A percentile compares a stretch with the other conserved stretches of the same genome.
Evolutionary conservation across 2,797 vertebrate genomes (phyloP).

Genomic region (Mergus octosetaceus): DNA sequence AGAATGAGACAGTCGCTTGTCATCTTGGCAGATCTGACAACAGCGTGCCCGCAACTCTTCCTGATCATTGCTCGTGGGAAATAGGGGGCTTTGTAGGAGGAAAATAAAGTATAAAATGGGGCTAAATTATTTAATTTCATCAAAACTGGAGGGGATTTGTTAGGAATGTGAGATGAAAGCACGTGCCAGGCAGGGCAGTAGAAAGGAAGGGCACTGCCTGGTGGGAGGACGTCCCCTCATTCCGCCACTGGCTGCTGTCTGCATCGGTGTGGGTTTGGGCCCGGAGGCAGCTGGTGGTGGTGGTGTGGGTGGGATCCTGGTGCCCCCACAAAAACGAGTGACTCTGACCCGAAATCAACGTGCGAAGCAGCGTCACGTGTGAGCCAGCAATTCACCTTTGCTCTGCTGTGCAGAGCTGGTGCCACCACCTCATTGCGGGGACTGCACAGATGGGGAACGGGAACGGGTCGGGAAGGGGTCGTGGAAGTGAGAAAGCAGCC

Average conservation of each 20-base stretch:
- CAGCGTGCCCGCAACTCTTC: neutral
- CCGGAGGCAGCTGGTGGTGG: neutral
- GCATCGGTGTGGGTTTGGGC: neutral
- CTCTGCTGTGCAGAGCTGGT: neutral
- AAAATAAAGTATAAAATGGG: neutral
- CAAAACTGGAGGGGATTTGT: neutral
- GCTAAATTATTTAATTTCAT: neutral
- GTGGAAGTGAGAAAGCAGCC: neutral
- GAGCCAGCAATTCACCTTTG: neutral
- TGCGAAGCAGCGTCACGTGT: neutral
- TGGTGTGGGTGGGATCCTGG: neutral
- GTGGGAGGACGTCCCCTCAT: accelerated
- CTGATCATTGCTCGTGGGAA: neutral
- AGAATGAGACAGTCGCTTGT: neutral
- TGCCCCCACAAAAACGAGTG: accelerated
- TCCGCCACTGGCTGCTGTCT: neutral
- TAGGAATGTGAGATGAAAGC: neutral
- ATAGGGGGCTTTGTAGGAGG: neutral
- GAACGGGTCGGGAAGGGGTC: neutral
- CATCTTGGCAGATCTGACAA: neutral
- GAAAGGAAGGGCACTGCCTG: neutral
- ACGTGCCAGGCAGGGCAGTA: neutral
- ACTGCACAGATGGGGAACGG: neutral
- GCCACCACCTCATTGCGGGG: accelerated
- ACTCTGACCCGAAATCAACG: neutral